Evolutionary conservation across 2,888 invertebrate species (phyloP).

Genomic region (Drosophila prostipennis): DNA sequence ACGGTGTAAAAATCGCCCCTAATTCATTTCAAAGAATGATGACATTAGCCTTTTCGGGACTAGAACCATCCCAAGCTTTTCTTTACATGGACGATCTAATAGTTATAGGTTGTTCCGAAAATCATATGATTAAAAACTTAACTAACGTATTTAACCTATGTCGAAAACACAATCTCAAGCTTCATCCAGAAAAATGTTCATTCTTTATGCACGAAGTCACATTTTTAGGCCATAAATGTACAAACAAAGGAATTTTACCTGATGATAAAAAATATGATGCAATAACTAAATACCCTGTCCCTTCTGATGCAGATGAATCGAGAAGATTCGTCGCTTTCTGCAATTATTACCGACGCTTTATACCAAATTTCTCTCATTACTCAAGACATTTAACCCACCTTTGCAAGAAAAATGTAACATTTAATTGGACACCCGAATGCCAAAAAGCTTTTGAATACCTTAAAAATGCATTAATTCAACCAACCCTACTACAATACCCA

Average conservation of each 20-base stretch:
- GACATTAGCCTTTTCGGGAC: background rate
- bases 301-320: no score
- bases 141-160: background rate
- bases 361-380: background rate
- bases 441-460: background rate
- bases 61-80: background rate
- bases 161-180: background rate
- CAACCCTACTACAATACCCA: background rate
- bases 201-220: background rate
- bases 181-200: background rate
- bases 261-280: no score
- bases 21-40: background rate
- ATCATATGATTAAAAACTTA: background rate
- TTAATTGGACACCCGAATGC: background rate
- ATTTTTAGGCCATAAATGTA: background rate
- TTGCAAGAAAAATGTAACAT: background rate
- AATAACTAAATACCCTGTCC: no score
- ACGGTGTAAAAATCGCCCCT: background rate
- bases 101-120: background rate
- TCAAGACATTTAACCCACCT: background rate
- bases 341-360: background rate
- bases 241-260: background rate
- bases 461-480: background rate
- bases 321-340: background rate
- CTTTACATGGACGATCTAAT: background rate